Evolutionary conservation across 2,888 invertebrate genomes (phyloP), one percentile per base, ranked within the genome.

Genomic region (Xestia sexstrigata): DNA sequence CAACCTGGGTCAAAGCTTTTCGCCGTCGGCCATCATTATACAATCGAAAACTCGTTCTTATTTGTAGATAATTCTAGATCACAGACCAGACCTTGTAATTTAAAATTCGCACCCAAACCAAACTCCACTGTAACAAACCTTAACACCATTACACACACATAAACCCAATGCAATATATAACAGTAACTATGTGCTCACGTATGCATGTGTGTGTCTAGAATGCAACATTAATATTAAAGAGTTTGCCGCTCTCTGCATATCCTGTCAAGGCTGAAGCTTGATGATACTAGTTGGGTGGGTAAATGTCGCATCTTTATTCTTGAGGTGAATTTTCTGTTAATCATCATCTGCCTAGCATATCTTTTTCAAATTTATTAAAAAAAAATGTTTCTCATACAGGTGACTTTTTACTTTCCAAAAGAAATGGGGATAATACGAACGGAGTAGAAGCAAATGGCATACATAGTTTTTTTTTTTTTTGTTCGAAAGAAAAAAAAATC

Each of bases 201-300:
- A 1, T 45, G 49, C 49, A 1, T 69, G 74, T 79, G 69, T 58
- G 80, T 49, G 75, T 65, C 35, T 82, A 84, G 87, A 84, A 84
- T 87, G 89, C 89, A 88, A 72, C 79, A 86, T 86, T 69, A 76
- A 85, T 85, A 86, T 88, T 83, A 63, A 88, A 79, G 65, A 84
- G 81, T 35, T 77, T 71, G 58, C 78, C 83, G 35, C 74, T 88
- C 87, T 83, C 88, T 87, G 81, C 65, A 52, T 76, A 68, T 79
- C 81, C 83, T 73, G 70, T 67, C 79, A 81, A 79, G 82, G 81
- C 71, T 84, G 52, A 3, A 8, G 74, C 35, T 52, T 85, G 86
- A 87, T 65, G 80, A 73, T 87, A 83, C 35, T 39, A 15, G 66
- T 52, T 42, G 9, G 42, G 13, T 26, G 23, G 6, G 20, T 69